Evolutionary conservation across 2,113 vertebrate genomes (phyloP).

Genomic region (Falcunculus frontatus): DNA sequence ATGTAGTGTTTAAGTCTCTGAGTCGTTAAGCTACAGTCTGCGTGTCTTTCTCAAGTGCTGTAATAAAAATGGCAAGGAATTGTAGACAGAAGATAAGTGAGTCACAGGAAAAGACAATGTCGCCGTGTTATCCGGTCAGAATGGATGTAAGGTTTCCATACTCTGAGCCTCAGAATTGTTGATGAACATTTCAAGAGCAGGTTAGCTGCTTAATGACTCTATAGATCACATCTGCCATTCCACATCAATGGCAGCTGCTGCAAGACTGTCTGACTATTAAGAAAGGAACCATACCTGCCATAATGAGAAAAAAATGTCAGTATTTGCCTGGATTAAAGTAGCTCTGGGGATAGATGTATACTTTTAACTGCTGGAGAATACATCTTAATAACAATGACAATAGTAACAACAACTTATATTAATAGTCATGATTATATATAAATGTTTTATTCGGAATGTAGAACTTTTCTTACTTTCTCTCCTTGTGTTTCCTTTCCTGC

Average conservation of each 20-base stretch:
- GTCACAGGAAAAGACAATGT: not conserved
- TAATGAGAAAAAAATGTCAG: not conserved
- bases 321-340: not conserved
- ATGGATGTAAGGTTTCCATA: not conserved
- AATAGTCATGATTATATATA: not conserved
- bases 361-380: not conserved
- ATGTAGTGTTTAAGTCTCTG: not conserved
- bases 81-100: not conserved
- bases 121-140: not conserved
- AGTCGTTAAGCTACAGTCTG: not conserved
- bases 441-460: not conserved
- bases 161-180: not conserved
- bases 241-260: not conserved
- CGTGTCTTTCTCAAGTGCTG: not conserved
- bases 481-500: not conserved
- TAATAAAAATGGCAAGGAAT: not conserved
- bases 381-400: not conserved
- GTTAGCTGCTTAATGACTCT: not conserved
- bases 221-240: not conserved
- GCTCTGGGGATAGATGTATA: not conserved
- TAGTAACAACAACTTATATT: not conserved
- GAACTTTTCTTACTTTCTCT: not conserved
- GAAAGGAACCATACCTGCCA: not conserved
- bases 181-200: not conserved
- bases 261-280: not conserved